phyloP scores from a whole-genome alignment of 2,888 invertebrate genomes.

The Drepana falcataria region DNA sequence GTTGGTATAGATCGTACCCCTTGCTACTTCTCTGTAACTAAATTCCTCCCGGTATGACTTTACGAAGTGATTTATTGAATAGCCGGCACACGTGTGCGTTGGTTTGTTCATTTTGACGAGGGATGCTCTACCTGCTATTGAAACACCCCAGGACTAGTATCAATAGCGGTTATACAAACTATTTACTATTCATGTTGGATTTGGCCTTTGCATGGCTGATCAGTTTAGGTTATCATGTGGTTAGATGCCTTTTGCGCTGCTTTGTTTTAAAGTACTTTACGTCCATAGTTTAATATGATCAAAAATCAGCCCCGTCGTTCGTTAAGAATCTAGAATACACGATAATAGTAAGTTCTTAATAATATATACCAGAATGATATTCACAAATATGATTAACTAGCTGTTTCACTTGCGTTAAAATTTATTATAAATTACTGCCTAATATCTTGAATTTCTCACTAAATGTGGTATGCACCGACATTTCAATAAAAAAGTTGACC shows the following conservation, averaged over 20 bases:
- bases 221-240: conserved; percentile 27
- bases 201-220: conserved; percentile 46
- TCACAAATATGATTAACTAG: too few relatives aligned
- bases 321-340: too few relatives aligned
- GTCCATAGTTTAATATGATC: too few relatives aligned
- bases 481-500: too few relatives aligned
- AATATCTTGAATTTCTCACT: too few relatives aligned
- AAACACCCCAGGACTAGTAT: conserved; percentile 46
- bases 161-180: conserved; percentile 59
- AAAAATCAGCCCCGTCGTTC: too few relatives aligned
- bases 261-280: neutral
- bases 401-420: too few relatives aligned
- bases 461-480: too few relatives aligned
- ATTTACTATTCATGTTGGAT: conserved; percentile 46
- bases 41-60: neutral
- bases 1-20: too few relatives aligned
- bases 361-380: too few relatives aligned
- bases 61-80: conserved; percentile 56
- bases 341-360: too few relatives aligned
- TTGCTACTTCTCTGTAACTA: neutral
- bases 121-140: conserved; percentile 68
- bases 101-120: conserved; percentile 51
- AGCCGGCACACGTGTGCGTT: conserved; percentile 53
- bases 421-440: too few relatives aligned
- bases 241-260: neutral